A percentile compares a stretch with the other conserved stretches of the same genome.
phyloP scores from a whole-genome alignment of 2,113 vertebrate species.

The Lycaon pictus region DNA sequence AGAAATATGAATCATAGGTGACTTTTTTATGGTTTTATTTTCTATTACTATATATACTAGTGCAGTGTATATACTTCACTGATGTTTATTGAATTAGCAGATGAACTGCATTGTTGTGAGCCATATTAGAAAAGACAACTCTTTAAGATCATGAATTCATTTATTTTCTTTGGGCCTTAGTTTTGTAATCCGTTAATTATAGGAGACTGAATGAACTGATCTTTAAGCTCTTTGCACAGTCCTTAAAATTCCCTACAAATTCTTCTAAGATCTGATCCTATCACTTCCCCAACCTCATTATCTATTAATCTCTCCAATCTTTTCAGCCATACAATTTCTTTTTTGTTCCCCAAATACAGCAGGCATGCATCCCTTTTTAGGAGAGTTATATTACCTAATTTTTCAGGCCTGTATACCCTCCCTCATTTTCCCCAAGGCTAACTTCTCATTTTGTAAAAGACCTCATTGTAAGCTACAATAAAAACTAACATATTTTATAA shows the following conservation, averaged over 20 bases:
- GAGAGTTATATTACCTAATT: background rate
- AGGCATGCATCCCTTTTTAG: too few species aligned
- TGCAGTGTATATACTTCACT: fast-evolving
- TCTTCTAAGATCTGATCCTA: background rate
- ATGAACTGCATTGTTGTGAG: background rate
- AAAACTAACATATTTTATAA: background rate
- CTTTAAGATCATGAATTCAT: background rate
- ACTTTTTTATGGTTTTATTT: background rate
- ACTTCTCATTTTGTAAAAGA: background rate
- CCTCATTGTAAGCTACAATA: background rate
- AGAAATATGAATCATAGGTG: background rate
- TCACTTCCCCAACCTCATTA: background rate
- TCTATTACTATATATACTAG: background rate
- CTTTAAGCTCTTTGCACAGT: background rate
- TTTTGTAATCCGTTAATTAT: background rate
- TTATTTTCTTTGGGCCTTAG: background rate
- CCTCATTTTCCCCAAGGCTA: background rate
- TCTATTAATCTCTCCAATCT: background rate
- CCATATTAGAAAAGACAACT: background rate
- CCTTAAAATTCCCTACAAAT: background rate
- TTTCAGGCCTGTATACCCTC: background rate
- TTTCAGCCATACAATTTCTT: background rate
- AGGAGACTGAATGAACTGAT: background rate
- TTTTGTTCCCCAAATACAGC: background rate
- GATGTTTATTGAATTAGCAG: background rate